Percentiles rank a stretch among this genome's conserved stretches.
phyloP scores from a whole-genome alignment of 2,888 invertebrate species.

The Spialia ferax region DNA sequence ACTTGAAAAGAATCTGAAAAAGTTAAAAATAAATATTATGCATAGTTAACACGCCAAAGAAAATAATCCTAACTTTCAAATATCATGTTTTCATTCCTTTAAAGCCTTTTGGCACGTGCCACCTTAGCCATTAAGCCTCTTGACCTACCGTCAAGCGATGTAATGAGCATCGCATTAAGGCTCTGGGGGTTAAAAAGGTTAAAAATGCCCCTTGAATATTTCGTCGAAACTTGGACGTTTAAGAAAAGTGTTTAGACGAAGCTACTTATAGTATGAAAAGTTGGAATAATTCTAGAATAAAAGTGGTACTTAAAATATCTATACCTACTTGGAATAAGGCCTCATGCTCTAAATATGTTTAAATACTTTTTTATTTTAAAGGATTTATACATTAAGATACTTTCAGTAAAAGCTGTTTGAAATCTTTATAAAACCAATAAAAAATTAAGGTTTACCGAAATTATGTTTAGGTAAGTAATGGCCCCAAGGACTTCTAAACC shows the following conservation, averaged over 20 bases:
- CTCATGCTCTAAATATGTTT: no score
- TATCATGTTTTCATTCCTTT: conserved; percentile 23
- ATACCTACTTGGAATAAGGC: no score
- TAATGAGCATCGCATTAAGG: conserved; percentile 24
- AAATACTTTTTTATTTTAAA: no score
- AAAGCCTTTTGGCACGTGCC: conserved; percentile 21
- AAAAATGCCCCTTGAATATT: conserved; percentile 23
- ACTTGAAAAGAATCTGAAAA: no score
- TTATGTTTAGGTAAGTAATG: no score
- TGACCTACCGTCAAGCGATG: conserved; percentile 24
- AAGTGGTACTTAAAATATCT: no score
- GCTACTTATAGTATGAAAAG: not conserved
- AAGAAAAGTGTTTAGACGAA: not conserved
- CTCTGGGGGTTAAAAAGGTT: conserved; percentile 20
- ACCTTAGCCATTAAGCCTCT: conserved; percentile 23
- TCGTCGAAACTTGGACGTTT: not conserved
- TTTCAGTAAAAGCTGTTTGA: no score
- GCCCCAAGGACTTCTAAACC: no score
- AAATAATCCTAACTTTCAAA: conserved; percentile 17
- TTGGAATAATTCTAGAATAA: not conserved
- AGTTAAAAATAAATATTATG: no score
- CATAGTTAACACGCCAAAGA: not conserved
- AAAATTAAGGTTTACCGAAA: no score
- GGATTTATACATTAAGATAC: no score
- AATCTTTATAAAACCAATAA: no score